Evolutionary conservation across 2,113 vertebrate species (phyloP), one percentile per base, ranked within the genome.

Genomic region (Larimichthys crocea): DNA sequence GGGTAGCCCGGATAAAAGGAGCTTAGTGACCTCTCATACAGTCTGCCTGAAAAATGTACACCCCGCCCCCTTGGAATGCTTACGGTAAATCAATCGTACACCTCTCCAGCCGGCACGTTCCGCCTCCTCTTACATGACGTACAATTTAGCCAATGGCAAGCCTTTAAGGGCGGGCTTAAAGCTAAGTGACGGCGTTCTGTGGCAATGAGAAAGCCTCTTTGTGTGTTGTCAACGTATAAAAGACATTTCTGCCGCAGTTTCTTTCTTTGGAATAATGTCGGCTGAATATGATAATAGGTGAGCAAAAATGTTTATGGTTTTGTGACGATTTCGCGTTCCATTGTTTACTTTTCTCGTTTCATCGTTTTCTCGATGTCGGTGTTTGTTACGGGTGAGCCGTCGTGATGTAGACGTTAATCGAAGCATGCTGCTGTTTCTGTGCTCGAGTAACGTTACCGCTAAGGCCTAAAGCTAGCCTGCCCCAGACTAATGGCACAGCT

Each of bases 181-280:
- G 12, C 10, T 91, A 89, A 95, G 63, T 92, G 94, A 95, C 80
- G 65, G 88, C 5, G n/a, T 0, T 8, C 1, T 79, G 63, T 69
- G 82, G 67, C 94, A 95, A 96, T 95, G 70, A 88, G 56, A 75
- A 67, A 3, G 40, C 68, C 22, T 49, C 69, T 48, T 81, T 55
- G 44, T 73, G 49, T 75, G 56, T 76, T 68, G 49, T 87, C 78
- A 80, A 81, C 89, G 82, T 95, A 95, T 94, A 95, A 90, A 94
- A 93, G 68, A 91, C 80, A 90, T 94, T 92, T 93, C 89, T 93
- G 88, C 91, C 88, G 76, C 85, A 73, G 76, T 78, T 76, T 93
- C 92, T 92, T 92, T 92, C 93, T 94, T 95, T 95, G 95, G 91
- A 87, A 95, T 92, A 93, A 96, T 96, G 95, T 95, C 95, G 93